Conservation (phyloP, 2,797 vertebrate species). For the Bradypodion ventrale region DNA sequence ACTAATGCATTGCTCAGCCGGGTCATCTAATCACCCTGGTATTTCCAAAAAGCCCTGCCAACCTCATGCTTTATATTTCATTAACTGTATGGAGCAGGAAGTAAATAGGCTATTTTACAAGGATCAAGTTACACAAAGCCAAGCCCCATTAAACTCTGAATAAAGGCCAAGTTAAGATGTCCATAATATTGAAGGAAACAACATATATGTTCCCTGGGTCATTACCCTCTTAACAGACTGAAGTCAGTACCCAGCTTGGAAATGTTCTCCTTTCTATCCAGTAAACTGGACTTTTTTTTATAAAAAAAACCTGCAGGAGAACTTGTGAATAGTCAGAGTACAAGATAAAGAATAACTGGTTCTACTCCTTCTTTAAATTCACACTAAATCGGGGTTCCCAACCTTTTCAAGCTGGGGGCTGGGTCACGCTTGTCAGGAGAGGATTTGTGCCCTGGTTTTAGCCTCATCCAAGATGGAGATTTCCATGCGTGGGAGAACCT, state of each 20-base stretch:
- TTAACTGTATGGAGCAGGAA: conserved; percentile 9
- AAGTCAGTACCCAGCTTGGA: too few relatives aligned
- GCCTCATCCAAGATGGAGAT: too few relatives aligned
- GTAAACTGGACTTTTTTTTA: too few relatives aligned
- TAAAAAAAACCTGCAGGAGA: too few relatives aligned
- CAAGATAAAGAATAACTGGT: neutral
- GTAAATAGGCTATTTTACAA: conserved; percentile 15
- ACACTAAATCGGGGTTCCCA: too few relatives aligned
- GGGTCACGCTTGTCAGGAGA: too few relatives aligned
- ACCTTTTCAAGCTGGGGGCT: too few relatives aligned
- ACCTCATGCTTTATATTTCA: conserved; percentile 41
- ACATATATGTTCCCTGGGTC: neutral
- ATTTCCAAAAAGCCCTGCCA: conserved; percentile 47
- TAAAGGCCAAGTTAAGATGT: neutral
- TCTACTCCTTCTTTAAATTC: neutral
- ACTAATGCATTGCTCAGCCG: conserved; percentile 51
- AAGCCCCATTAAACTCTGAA: neutral
- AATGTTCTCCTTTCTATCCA: too few relatives aligned
- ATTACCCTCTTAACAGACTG: neutral
- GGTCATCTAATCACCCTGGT: conserved; percentile 59
- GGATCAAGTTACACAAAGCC: neutral
- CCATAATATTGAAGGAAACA: neutral
- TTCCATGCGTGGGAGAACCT: too few relatives aligned
- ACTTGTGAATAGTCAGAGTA: neutral
- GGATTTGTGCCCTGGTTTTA: too few relatives aligned